Evolutionary conservation across 1,140 invertebrate genomes (phyloP).

Genomic region (Cylas formicarius): DNA sequence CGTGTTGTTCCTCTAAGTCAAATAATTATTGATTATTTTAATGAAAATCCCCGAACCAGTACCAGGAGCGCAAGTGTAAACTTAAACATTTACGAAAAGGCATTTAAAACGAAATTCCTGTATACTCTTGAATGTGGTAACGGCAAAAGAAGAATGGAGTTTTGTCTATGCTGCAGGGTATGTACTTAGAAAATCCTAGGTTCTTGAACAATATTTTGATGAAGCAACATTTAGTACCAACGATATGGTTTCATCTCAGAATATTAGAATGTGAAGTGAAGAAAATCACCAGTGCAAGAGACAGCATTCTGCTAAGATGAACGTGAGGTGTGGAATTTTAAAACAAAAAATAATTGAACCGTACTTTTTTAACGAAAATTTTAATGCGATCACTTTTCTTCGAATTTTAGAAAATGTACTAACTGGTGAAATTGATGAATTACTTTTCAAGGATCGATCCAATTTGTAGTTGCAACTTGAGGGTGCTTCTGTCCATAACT

Average conservation of each 20-base stretch:
- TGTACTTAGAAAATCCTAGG: background rate
- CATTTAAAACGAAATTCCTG: too few relatives aligned
- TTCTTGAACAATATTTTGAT: background rate
- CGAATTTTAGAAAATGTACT: background rate
- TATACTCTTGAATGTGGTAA: too few relatives aligned
- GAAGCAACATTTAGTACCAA: background rate
- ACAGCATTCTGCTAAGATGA: background rate
- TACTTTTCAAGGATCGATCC: background rate
- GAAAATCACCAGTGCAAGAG: background rate
- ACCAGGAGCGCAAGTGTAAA: too few relatives aligned
- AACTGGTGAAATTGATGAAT: background rate
- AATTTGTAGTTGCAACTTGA: constrained; percentile 6
- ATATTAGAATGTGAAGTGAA: constrained; percentile 4
- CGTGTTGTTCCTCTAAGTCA: too few relatives aligned
- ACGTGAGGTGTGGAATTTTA: constrained; percentile 1
- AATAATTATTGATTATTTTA: too few relatives aligned
- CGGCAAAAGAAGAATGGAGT: too few relatives aligned
- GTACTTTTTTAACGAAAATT: background rate
- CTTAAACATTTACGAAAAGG: too few relatives aligned
- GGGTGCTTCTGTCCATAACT: background rate
- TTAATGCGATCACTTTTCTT: background rate
- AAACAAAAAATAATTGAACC: constrained; percentile 3
- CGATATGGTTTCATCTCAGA: background rate
- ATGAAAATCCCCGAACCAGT: too few relatives aligned
- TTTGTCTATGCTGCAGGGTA: too few relatives aligned